phyloP scores from a whole-genome alignment of 2,797 vertebrate genomes.

The Macropodus opercularis region DNA sequence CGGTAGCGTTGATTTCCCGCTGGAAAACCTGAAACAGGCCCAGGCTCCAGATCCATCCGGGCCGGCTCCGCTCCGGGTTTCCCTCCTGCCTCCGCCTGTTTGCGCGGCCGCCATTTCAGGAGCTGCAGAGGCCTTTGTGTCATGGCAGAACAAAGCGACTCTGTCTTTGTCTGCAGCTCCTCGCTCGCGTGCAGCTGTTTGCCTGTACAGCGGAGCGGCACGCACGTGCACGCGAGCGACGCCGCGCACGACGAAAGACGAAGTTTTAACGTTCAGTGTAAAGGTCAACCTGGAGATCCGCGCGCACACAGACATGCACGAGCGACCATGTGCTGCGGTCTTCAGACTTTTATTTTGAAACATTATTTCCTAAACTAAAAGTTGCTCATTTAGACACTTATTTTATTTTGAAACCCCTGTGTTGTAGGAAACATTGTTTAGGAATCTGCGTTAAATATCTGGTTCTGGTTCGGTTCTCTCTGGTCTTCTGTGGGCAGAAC shows the following conservation, averaged over 20 bases:
- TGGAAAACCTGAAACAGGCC: conserved; percentile 15
- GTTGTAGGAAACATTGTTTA: too few species aligned
- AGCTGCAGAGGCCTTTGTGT: conserved; percentile 42
- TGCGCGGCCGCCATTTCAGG: conserved; percentile 62
- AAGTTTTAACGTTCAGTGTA: conserved; percentile 12
- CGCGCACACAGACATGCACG: conserved; percentile 6
- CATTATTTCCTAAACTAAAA: neutral
- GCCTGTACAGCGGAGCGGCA: neutral
- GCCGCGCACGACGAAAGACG: neutral
- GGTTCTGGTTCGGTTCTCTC: too few species aligned
- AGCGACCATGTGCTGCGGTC: neutral
- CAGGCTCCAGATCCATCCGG: conserved; percentile 38
- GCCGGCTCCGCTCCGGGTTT: conserved; percentile 45
- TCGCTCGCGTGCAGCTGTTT: conserved; percentile 7
- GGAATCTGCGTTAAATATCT: too few species aligned
- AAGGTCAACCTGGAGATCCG: conserved; percentile 38
- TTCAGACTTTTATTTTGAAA: conserved; percentile 20
- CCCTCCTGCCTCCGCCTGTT: neutral
- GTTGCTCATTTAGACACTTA: too few species aligned
- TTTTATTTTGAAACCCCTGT: too few species aligned
- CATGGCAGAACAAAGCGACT: conserved; percentile 65
- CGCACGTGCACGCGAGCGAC: too few species aligned
- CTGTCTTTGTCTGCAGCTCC: conserved; percentile 61
- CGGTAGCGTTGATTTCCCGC: neutral
- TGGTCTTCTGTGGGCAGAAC: too few species aligned